Evolutionary conservation across 2,797 vertebrate species (phyloP), one percentile per base, ranked within the genome.

Genomic region (Kryptopterus vitreolus): DNA sequence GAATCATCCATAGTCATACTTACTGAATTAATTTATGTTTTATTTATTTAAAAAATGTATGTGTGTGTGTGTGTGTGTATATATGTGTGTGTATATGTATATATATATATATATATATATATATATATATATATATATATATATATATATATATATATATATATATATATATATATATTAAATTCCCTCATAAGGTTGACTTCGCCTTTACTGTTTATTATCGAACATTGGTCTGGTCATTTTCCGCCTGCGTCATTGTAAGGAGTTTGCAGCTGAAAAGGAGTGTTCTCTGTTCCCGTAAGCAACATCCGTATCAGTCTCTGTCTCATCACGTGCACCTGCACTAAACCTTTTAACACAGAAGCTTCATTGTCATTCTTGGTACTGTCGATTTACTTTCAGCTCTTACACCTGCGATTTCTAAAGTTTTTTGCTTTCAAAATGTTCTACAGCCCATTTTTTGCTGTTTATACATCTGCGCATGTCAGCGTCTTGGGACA

Each of bases 401-500:
- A 1, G 35, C 35, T 12, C 18, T 65, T 65, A 35, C 18, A 38
- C 5, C 33, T 11, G 20, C 38, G 62, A 65, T 20, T 3, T 33
- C 11, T 63, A 35, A 9, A 22, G 38, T 38, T 38, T 38, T 38
- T 38, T 38, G 38, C 22, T 26, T 68, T n/a, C 4, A 38, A 38
- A 38, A 38, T 38, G 38, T 38, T 38, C 38, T 38, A 9, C 9
- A 38, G 38, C 38, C 9, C 38, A 38, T 53, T 46, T 24, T 4
- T 20, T 33, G 18, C 33, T 29, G 29, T 58, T 35, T 74, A 77
- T 79, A 77, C 35, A 18, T 72, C 35, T 81, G 78, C 48, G 43
- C 83, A 71, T 75, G 29, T 89, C 89, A 88, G 80, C 13, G 0
- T 84, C 86, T 89, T 9, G 86, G 38, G 12, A 91, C 91, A 90